phyloP scores from a whole-genome alignment of 2,888 invertebrate genomes.

The Mythimna vitellina region DNA sequence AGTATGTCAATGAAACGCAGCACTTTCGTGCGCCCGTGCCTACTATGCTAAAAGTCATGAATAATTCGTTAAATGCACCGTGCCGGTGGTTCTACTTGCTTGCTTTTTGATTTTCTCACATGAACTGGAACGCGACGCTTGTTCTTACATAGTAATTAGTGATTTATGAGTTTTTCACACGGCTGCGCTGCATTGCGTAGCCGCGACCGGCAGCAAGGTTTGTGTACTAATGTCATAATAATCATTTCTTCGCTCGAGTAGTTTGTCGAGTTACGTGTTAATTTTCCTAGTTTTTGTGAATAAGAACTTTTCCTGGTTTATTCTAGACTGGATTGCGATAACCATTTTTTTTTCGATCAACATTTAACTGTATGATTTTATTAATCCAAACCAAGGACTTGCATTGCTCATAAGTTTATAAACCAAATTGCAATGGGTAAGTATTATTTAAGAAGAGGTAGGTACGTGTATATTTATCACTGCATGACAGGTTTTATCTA shows the following conservation, averaged over 20 bases:
- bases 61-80: constrained; percentile 67
- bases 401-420: background rate
- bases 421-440: background rate
- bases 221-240: constrained; percentile 27
- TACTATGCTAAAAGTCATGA: constrained; percentile 67
- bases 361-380: background rate
- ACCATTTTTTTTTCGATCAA: background rate
- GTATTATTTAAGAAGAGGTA: background rate
- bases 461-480: background rate
- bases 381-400: no score
- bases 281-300: constrained; percentile 14
- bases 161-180: constrained; percentile 62
- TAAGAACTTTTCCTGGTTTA: background rate
- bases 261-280: background rate
- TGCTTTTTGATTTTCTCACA: constrained; percentile 66
- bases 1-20: constrained; percentile 64
- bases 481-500: constrained; percentile 6
- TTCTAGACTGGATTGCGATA: background rate
- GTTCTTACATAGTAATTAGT: constrained; percentile 62
- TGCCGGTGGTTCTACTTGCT: constrained; percentile 64
- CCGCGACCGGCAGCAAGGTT: constrained; percentile 21
- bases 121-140: constrained; percentile 65
- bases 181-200: constrained; percentile 38
- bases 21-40: constrained; percentile 58
- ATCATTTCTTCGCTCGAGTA: constrained; percentile 13